Evolutionary conservation across 2,888 invertebrate species (phyloP), one percentile per base, ranked within the genome.

Genomic region (Kuschelorhynchus macadamiae): DNA sequence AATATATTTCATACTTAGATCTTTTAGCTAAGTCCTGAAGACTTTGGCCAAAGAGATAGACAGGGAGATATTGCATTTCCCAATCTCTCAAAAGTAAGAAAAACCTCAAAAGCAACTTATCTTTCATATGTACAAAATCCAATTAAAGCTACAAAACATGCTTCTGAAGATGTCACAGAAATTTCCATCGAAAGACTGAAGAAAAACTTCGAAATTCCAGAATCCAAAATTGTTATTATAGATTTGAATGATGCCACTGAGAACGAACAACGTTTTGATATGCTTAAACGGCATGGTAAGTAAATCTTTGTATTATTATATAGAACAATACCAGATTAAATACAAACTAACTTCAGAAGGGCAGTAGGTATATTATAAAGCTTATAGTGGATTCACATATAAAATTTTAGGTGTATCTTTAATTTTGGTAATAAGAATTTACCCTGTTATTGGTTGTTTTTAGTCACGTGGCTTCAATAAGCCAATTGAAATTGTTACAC

Each of bases 101-200:
- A 81, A 5, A 81, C 82, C 16, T 72, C 75, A 20, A 76, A 79
- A 70, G 77, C 77, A 17, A 81, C 86, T 0, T 92, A 90, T 78
- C 82, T 90, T 55, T 87, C 91, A 7, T 86, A 87, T 16, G 92
- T 92, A 0, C 85, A 88, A 44, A 85, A 87, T 66, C 87, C 92
- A 0, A 67, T 89, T 9, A 81, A 83, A 0, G 87, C 86, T 0
- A 75, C 92, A 33, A 85, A 87, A 71, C 82, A 85, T 21, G 75
- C 89, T 4, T 83, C 85, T 5, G 78, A 75, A 36, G 75, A 78
- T 56, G 73, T 81, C 12, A 71, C 75, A 16, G 80, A 80, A 74
- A 66, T 81, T 46, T 76, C 81, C 5, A 72, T 81, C 32, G 77
- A 77, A 49, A 74, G 75, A 36, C 71, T 81, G 44, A 67, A 74